Conservation (phyloP, 2,888 invertebrate genomes). For the Metopia argyrocephala region DNA sequence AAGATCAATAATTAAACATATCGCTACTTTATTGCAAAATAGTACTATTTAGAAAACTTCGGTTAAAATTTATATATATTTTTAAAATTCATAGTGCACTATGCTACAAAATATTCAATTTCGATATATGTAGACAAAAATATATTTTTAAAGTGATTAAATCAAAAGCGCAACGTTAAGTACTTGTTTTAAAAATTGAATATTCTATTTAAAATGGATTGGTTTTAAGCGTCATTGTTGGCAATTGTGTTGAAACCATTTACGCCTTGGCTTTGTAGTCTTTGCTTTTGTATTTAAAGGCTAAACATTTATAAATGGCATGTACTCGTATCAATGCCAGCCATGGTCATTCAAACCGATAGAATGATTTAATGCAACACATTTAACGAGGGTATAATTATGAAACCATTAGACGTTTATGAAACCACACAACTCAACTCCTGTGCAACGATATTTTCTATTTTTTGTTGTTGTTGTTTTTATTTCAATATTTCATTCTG, state of each 20-base stretch:
- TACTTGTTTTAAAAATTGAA: neutral
- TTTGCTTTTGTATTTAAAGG: neutral
- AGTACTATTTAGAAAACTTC: too few relatives aligned
- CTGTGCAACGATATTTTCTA: conserved; percentile 10
- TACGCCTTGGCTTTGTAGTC: conserved; percentile 19
- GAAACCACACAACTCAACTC: conserved; percentile 57
- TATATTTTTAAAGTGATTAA: neutral
- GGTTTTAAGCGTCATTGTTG: conserved; percentile 33
- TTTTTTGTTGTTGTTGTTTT: neutral
- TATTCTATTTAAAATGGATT: conserved; percentile 4
- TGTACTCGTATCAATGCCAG: conserved; percentile 48
- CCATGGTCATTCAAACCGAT: conserved; percentile 58
- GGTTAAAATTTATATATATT: too few relatives aligned
- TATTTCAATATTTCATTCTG: conserved; percentile 1
- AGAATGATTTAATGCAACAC: conserved; percentile 69
- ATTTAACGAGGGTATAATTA: conserved; percentile 73
- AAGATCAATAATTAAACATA: too few relatives aligned
- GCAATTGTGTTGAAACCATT: conserved; percentile 35
- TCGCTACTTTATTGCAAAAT: too few relatives aligned
- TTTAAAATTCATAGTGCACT: too few relatives aligned
- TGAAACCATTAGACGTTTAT: conserved; percentile 72
- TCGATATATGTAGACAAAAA: neutral
- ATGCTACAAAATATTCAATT: neutral
- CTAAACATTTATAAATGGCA: conserved; percentile 8
- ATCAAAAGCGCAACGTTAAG: neutral